Conservation (phyloP, 35 echinoderm and acorn worm genomes). For the Apostichopus parvimensis region DNA sequence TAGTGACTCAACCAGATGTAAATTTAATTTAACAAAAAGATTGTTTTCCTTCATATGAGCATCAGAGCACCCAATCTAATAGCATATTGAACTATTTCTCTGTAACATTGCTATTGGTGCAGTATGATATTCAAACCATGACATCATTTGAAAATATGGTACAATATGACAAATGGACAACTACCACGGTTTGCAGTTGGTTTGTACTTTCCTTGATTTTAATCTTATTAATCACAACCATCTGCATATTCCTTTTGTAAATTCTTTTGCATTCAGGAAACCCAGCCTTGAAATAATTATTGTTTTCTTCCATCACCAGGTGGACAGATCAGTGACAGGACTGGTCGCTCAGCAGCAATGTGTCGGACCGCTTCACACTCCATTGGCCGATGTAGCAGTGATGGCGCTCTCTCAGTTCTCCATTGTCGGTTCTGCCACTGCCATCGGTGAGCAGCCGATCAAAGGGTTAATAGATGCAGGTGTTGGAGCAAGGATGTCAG, state of each 20-base stretch:
- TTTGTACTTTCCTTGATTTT: no score
- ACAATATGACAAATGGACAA: no score
- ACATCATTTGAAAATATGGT: background rate
- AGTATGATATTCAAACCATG: background rate
- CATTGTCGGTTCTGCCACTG: constrained; percentile 88
- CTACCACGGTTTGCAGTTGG: no score
- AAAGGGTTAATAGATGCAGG: constrained; percentile 86
- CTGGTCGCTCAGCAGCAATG: constrained; percentile 97
- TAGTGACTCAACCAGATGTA: no score
- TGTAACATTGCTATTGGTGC: no score
- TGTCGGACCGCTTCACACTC: constrained; percentile 97
- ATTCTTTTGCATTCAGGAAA: background rate
- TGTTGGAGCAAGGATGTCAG: constrained; percentile 92
- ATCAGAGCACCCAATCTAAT: no score
- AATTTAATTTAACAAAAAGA: no score
- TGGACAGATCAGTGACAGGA: constrained; percentile 94
- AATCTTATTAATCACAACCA: no score
- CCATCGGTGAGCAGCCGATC: constrained; percentile 98
- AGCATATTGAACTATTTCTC: no score
- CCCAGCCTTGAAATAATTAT: background rate
- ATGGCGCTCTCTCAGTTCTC: constrained; percentile 95
- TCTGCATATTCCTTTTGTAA: background rate
- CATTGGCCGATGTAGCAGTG: constrained; percentile 97
- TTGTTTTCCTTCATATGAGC: no score
- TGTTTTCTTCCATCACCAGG: constrained; percentile 42